Conservation (phyloP, 2,888 invertebrate genomes). For the Anarsia innoxiella region DNA sequence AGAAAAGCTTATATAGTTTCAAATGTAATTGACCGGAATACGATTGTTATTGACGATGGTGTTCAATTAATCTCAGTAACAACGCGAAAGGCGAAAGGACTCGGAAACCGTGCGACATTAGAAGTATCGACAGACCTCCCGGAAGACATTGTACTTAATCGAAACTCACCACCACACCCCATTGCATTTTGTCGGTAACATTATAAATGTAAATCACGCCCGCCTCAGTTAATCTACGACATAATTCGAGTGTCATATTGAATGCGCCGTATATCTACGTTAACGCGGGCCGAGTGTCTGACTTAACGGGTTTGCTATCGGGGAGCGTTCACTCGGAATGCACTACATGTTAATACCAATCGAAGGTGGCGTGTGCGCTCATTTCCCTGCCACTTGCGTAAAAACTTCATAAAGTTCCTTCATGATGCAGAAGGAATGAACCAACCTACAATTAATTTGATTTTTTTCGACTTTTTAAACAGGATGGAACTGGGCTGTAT, state of each 20-base stretch:
- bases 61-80: constrained; percentile 41
- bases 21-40: too few relatives aligned
- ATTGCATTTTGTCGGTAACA: constrained; percentile 14
- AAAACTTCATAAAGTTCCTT: too few relatives aligned
- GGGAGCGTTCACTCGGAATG: constrained; percentile 9
- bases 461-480: too few relatives aligned
- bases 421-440: too few relatives aligned
- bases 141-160: constrained; percentile 31
- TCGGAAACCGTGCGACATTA: constrained; percentile 57
- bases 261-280: constrained; percentile 11
- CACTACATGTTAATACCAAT: constrained; percentile 9
- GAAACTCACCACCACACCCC: constrained; percentile 22
- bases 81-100: constrained; percentile 27
- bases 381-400: background rate
- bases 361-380: constrained; percentile 1
- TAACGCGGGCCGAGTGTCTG: constrained; percentile 5
- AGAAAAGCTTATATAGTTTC: too few relatives aligned
- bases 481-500: too few relatives aligned
- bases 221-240: constrained; percentile 7
- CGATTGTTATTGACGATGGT: too few relatives aligned
- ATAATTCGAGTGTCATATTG: constrained; percentile 15
- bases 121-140: constrained; percentile 44
- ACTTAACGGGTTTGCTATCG: constrained; percentile 12
- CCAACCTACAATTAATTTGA: too few relatives aligned
- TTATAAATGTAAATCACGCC: constrained; percentile 7